Evolutionary conservation across 2,113 vertebrate species (phyloP).

Genomic region (Nothoprocta perdicaria): DNA sequence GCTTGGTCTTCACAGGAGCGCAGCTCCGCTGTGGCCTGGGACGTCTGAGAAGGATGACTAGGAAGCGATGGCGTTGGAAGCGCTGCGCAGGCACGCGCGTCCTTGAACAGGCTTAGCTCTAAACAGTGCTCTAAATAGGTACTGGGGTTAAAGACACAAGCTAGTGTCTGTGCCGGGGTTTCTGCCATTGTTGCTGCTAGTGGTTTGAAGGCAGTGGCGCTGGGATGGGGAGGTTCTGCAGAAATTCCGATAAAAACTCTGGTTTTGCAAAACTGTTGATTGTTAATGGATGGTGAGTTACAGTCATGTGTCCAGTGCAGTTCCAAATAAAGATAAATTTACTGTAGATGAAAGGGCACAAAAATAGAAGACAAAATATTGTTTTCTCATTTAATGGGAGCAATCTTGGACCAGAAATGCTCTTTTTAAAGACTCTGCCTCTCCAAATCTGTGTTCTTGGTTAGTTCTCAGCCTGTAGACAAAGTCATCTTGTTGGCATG

Average conservation of each 20-base stretch:
- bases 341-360: neutral
- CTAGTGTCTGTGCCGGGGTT: fast-evolving
- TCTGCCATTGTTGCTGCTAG: neutral
- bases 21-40: fast-evolving
- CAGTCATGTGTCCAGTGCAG: neutral
- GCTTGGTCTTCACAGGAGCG: neutral
- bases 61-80: neutral
- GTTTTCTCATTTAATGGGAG: neutral
- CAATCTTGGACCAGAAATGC: neutral
- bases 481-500: neutral
- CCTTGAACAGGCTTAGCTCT: neutral
- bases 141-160: neutral
- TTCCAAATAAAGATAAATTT: neutral
- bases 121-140: neutral
- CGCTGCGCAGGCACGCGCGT: neutral
- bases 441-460: neutral
- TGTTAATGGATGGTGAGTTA: neutral
- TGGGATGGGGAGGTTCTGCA: neutral
- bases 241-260: neutral
- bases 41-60: neutral
- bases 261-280: neutral
- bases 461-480: neutral
- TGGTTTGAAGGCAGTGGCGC: neutral
- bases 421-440: neutral
- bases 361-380: neutral